These are phyloP conservation scores for Cheilosia soror DNA, from an alignment of 2,888 invertebrate genomes.

Conservation along the genomic window DNA sequence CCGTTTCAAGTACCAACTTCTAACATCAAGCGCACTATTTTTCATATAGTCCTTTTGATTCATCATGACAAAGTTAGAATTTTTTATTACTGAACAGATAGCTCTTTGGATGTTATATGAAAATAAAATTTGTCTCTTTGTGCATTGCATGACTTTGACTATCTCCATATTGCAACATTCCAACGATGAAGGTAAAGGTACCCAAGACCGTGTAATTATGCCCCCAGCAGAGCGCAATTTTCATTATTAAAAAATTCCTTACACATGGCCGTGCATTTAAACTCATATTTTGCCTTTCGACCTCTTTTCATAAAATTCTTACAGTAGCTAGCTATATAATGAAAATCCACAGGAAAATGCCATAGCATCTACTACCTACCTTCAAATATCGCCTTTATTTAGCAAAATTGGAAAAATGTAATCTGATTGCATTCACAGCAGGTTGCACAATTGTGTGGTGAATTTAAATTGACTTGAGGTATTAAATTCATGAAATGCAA, in stretches of 20 bases:
- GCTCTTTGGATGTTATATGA: not conserved
- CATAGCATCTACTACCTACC: not conserved
- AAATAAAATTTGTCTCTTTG: not conserved
- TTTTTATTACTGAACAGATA: too few species aligned
- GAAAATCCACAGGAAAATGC: not conserved
- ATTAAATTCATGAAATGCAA: too few species aligned
- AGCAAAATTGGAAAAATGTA: too few species aligned
- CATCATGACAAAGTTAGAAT: too few species aligned
- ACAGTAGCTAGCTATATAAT: not conserved
- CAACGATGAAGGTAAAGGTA: not conserved
- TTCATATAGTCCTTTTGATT: too few species aligned
- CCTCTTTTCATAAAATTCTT: not conserved
- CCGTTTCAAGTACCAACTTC: too few species aligned
- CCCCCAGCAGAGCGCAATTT: not conserved
- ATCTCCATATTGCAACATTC: not conserved
- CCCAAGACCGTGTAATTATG: not conserved
- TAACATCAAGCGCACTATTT: too few species aligned
- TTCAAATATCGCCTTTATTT: not conserved
- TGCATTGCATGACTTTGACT: not conserved
- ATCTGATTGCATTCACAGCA: too few species aligned
- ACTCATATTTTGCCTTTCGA: not conserved
- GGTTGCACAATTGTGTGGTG: too few species aligned
- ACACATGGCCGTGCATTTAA: not conserved
- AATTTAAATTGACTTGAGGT: too few species aligned
- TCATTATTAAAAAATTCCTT: conserved; percentile 9